These are phyloP conservation scores for Ganaspis brasiliensis DNA, from an alignment of 2,888 invertebrate species.

Conservation along the genomic window DNA sequence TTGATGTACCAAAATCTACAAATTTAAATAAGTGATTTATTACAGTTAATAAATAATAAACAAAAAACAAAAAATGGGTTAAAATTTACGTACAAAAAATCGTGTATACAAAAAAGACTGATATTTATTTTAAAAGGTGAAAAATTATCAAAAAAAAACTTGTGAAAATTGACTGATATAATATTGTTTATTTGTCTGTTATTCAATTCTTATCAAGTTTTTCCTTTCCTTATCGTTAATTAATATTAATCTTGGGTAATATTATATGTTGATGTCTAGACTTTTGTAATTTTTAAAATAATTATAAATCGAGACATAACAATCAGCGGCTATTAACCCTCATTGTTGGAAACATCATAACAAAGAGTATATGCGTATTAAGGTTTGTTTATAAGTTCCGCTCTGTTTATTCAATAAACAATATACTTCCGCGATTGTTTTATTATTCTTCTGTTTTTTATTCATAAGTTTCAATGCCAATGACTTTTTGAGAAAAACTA, in stretches of 20 bases:
- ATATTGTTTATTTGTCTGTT: not conserved
- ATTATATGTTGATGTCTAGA: slow-evolving; percentile 27
- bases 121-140: too few relatives aligned
- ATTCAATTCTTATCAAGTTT: slow-evolving; percentile 3
- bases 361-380: not conserved
- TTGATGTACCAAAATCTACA: too few relatives aligned
- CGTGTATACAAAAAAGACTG: too few relatives aligned
- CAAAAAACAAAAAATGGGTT: too few relatives aligned
- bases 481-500: not conserved
- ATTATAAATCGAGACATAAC: not conserved
- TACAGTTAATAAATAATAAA: too few relatives aligned
- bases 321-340: slow-evolving; percentile 27
- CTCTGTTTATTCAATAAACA: slow-evolving; percentile 4
- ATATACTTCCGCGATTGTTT: not conserved
- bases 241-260: slow-evolving; percentile 1
- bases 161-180: not conserved
- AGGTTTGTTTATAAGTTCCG: slow-evolving; percentile 3
- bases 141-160: too few relatives aligned
- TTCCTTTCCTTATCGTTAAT: not conserved
- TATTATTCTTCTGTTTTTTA: not conserved
- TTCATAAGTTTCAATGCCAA: slow-evolving; percentile 1
- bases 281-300: not conserved
- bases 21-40: too few relatives aligned
- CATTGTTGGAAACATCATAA: not conserved
- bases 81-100: not conserved